Percentiles rank a stretch among this genome's conserved stretches.
Conservation (phyloP, 2,113 vertebrate species). For the Microcebus griseorufus region DNA sequence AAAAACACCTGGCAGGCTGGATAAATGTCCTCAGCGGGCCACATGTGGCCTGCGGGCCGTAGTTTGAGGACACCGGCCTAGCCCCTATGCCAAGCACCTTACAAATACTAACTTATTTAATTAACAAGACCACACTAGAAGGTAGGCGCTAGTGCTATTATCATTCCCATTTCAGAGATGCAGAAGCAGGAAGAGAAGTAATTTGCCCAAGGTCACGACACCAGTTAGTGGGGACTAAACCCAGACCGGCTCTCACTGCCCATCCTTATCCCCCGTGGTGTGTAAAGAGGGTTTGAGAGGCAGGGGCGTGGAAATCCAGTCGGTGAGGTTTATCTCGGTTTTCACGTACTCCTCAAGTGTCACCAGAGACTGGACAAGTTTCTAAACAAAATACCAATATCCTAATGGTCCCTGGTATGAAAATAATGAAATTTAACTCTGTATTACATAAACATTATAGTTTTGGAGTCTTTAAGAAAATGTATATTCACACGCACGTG, state of each 20-base stretch:
- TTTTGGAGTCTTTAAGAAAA: background rate
- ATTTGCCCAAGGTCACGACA: background rate
- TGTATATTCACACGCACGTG: background rate
- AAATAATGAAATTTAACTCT: background rate
- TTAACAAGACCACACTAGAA: background rate
- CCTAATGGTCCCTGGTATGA: background rate
- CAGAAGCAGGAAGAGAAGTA: background rate
- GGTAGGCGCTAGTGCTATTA: too few relatives aligned
- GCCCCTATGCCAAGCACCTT: background rate
- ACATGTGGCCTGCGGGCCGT: too few relatives aligned
- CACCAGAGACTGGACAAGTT: background rate
- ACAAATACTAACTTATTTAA: background rate
- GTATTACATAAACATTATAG: background rate
- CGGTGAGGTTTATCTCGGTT: background rate
- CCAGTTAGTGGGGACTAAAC: background rate
- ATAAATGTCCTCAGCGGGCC: too few relatives aligned
- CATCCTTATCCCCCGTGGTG: background rate
- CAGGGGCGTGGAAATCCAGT: background rate
- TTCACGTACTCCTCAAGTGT: background rate
- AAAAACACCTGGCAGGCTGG: too few relatives aligned
- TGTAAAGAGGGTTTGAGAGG: background rate
- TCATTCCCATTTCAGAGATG: background rate
- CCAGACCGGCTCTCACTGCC: background rate
- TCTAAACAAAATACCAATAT: background rate
- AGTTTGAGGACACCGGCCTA: too few relatives aligned